phyloP scores from a whole-genome alignment of 2,797 vertebrate species.

The Molossus alvarezi region DNA sequence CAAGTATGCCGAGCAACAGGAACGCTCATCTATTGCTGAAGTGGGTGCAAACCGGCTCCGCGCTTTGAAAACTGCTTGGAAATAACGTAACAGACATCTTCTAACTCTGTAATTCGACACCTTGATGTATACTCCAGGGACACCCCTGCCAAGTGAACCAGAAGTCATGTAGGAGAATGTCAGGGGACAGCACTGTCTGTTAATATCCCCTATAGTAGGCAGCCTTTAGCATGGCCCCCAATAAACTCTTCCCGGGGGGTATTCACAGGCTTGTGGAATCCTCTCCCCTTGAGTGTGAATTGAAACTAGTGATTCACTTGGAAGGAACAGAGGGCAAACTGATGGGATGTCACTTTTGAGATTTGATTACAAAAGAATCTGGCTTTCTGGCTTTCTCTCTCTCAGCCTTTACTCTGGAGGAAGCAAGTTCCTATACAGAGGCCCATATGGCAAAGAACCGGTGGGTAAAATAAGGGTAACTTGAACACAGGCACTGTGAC shows the following conservation, averaged over 20 bases:
- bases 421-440: not conserved
- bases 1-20: not conserved
- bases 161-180: not conserved
- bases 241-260: not conserved
- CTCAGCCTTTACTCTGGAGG: not conserved
- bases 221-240: not conserved
- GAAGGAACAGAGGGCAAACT: slow-evolving; percentile 18
- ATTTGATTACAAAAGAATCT: slow-evolving; percentile 28
- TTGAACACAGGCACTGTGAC: not conserved
- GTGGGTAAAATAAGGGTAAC: not conserved
- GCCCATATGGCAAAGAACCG: not conserved
- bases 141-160: not conserved
- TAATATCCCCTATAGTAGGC: not conserved
- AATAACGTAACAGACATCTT: slow-evolving; percentile 28
- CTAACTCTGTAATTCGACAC: not conserved
- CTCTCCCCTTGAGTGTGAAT: not conserved
- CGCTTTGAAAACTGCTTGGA: slow-evolving; percentile 29
- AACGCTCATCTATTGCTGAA: not conserved
- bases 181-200: not conserved
- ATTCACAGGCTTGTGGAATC: not conserved
- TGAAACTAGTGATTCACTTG: not conserved
- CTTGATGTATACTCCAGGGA: not conserved
- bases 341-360: not conserved
- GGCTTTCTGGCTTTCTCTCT: not conserved
- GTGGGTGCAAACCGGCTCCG: not conserved